Base-by-base conservation (phyloP, 2,888 invertebrate species). In the Tetramorium bicarinatum region DNA sequence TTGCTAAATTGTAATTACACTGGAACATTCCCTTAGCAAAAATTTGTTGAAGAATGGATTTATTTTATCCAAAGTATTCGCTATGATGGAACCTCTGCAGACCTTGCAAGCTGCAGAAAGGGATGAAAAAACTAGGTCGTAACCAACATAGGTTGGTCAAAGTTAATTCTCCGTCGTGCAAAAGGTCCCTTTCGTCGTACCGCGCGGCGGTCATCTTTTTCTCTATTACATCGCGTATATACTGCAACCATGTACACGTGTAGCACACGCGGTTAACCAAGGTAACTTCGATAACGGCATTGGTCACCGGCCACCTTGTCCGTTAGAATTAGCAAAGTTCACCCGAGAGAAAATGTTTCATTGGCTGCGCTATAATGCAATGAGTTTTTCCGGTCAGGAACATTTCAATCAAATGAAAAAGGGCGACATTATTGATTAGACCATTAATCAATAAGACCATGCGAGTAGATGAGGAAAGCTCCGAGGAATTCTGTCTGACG, bases 221-320 rank as follows among this genome's bases (percentile, higher is more conserved):
- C 59, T 34, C 59, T 59, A 38, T 71, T 79, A 49, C 47, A 44
- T 41, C 41, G 59, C 21, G 3, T 71, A 59, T 11, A 21, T 29
- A 25, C 38, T 13, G 47, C 25, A 72, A n/a, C 59, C 8, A 47
- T 47, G n/a, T 61, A 59, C 71, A 59, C 59, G 47, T 79, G 38
- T 59, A 79, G 44, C 13, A 72, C 47, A 49, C 21, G 59, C 38
- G 59, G 72, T 71, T 79, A 71, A 72, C 79, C 59, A 72, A 25
- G 59, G 34, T 80, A 80, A 80, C 59, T 80, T 80, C 38, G 79
- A 80, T 72, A 80, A 72, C 71, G 21, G 69, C 38, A 59, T 49
- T 38, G 59, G 34, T 71, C 25, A 38, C 34, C 44, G 34, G 38
- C 47, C 47, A 61, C 25, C 59, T 80, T 72, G 72, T 80, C 38